Evolutionary conservation across 2,797 vertebrate species (phyloP), one percentile per base, ranked within the genome.

Genomic region (Urosaurus nigricauda): DNA sequence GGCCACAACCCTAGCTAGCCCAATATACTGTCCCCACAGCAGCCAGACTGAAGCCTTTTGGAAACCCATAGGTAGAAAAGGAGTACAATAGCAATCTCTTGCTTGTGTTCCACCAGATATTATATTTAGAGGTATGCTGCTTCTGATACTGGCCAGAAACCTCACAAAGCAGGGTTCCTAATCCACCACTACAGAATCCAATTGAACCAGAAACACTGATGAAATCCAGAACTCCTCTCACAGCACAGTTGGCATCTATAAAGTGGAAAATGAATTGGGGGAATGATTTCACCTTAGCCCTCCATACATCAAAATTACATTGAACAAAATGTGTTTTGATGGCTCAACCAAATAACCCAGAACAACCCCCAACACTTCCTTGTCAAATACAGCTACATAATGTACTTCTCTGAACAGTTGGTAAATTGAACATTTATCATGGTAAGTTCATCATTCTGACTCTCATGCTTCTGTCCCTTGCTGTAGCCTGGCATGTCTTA

Each of bases 391-490:
- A 70, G 6, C 16, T 79, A 65, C n/a, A 60, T 13, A 77, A 90
- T 60, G 79, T n/a, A 81, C 74, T 70, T 91, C 78, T 84, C 1
- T 32, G 79, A 83, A 35, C 5, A 4, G 0, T 73, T 81, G 75
- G 17, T 77, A 43, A 91, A 86, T 80, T 87, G 37, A 6, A 14
- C 85, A 5, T 90, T 87, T 7, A 77, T 86, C 37, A 19, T 74
- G 17, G 4, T 43, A 90, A 83, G 3, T 35, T 29, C 11, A 58
- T 17, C 9, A 68, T 24, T 79, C 83, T 21, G 63, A 63, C 21
- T 74, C 75, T 16, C 58, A 75, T 81, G 60, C 21, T 74, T 51
- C 87, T 68, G 16, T 75, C 43, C 47, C 81, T 85, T 90, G 75
- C 19, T 80, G 58, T 37, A 65, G 4, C 29, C 81, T 78, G 17